Evolutionary conservation across 2,888 invertebrate species (phyloP).

Genomic region (Busseola fusca): DNA sequence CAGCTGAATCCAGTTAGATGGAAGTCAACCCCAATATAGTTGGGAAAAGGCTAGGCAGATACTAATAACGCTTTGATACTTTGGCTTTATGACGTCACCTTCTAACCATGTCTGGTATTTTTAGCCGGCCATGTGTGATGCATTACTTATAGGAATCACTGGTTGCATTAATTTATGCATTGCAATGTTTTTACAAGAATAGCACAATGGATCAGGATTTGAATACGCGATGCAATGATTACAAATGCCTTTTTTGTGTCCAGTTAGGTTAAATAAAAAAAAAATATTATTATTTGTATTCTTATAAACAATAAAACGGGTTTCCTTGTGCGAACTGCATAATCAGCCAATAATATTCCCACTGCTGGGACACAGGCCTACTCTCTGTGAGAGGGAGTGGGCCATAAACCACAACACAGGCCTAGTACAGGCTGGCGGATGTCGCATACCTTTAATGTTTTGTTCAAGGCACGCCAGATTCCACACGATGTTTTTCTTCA

Average conservation of each 20-base stretch:
- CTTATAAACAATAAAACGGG: background rate
- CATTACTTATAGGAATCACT: constrained; percentile 26
- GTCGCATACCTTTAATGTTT: too few relatives aligned
- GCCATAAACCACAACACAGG: background rate
- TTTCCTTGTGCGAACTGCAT: background rate
- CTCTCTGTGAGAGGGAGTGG: background rate
- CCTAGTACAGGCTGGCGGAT: background rate
- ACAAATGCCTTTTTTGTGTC: background rate
- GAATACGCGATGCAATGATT: constrained; percentile 1
- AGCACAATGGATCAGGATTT: constrained; percentile 32
- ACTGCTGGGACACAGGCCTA: background rate
- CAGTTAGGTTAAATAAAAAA: background rate
- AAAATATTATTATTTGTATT: background rate
- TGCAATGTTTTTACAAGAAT: constrained; percentile 7
- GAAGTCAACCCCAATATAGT: too few relatives aligned
- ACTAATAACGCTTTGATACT: background rate
- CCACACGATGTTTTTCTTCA: background rate
- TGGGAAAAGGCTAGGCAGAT: too few relatives aligned
- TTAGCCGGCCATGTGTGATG: constrained; percentile 16
- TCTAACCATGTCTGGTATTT: constrained; percentile 31
- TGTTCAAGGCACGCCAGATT: background rate
- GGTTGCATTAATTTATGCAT: constrained; percentile 28
- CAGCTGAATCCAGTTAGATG: too few relatives aligned
- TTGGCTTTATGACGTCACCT: constrained; percentile 16
- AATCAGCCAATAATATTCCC: background rate